Evolutionary conservation across 2,113 vertebrate genomes (phyloP).

Genomic region (Rhinogobius similis): DNA sequence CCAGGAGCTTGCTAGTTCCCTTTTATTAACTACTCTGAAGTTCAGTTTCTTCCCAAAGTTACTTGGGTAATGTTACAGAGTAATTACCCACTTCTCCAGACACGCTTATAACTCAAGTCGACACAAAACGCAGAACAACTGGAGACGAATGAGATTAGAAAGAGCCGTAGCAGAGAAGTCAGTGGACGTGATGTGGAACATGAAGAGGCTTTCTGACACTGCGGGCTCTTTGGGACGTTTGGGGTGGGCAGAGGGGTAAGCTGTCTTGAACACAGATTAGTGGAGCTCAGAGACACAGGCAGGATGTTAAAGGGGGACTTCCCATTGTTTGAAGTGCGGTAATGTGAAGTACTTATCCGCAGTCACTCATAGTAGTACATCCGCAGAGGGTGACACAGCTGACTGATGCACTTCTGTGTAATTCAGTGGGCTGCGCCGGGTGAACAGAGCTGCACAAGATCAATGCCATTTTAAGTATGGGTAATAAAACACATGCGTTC

Average conservation of each 20-base stretch:
- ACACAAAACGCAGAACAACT: constrained; percentile 25
- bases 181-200: constrained; percentile 13
- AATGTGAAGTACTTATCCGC: constrained; percentile 11
- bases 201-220: constrained; percentile 32
- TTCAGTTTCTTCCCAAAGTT: neutral
- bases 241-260: constrained; percentile 32
- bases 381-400: constrained; percentile 1
- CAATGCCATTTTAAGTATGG: constrained; percentile 5
- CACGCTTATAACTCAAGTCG: constrained; percentile 6
- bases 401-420: neutral
- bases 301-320: constrained; percentile 18
- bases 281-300: constrained; percentile 12
- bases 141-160: constrained; percentile 15
- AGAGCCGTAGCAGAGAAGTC: constrained; percentile 8
- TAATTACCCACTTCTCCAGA: neutral
- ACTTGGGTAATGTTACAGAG: neutral
- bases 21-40: neutral
- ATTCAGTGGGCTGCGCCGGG: neutral
- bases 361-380: neutral
- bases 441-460: neutral
- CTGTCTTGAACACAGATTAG: constrained; percentile 52
- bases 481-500: neutral
- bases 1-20: no score
- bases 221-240: constrained; percentile 40
- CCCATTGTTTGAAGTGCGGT: constrained; percentile 9